phyloP scores from a whole-genome alignment of 2,888 invertebrate species.

The Sceliomorpha sp. region DNA sequence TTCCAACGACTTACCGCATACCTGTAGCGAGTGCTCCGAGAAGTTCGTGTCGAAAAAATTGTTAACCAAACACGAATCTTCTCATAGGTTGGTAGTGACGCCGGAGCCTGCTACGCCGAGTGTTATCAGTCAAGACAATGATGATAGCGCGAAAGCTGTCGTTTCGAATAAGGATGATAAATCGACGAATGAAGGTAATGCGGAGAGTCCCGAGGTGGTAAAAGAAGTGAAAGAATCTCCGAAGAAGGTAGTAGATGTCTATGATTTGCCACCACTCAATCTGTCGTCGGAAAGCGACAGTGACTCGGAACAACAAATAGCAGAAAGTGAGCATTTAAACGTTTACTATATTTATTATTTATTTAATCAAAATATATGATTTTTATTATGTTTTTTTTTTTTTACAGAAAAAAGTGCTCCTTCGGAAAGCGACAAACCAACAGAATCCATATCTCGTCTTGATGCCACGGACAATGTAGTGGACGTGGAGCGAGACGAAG shows the following conservation, averaged over 20 bases:
- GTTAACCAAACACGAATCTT: conserved; percentile 86
- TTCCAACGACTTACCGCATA: conserved; percentile 86
- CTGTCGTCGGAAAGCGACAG: conserved; percentile 91
- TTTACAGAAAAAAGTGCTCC: conserved; percentile 10
- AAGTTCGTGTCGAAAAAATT: conserved; percentile 91
- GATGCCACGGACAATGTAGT: conserved; percentile 58
- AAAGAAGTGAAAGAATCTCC: conserved; percentile 58
- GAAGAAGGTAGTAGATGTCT: conserved; percentile 82
- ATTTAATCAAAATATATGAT: too few species aligned
- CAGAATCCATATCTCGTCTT: conserved; percentile 54
- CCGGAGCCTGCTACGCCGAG: conserved; percentile 14
- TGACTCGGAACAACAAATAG: conserved; percentile 82
- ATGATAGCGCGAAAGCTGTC: conserved; percentile 30
- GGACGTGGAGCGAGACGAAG: conserved; percentile 70
- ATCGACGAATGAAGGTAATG: conserved; percentile 14
- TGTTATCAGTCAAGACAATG: conserved; percentile 8
- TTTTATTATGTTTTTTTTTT: conserved; percentile 8
- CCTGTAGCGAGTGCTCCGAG: conserved; percentile 88
- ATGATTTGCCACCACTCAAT: conserved; percentile 89
- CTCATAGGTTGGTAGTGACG: conserved; percentile 82
- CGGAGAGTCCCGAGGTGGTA: conserved; percentile 44
- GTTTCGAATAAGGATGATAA: conserved; percentile 43
- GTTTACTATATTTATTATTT: conserved; percentile 54
- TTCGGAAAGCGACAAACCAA: too few species aligned
- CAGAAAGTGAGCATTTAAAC: conserved; percentile 56